A percentile compares a stretch with the other conserved stretches of the same genome.
Conservation (phyloP, 2,888 invertebrate genomes). For the Drepana falcataria region DNA sequence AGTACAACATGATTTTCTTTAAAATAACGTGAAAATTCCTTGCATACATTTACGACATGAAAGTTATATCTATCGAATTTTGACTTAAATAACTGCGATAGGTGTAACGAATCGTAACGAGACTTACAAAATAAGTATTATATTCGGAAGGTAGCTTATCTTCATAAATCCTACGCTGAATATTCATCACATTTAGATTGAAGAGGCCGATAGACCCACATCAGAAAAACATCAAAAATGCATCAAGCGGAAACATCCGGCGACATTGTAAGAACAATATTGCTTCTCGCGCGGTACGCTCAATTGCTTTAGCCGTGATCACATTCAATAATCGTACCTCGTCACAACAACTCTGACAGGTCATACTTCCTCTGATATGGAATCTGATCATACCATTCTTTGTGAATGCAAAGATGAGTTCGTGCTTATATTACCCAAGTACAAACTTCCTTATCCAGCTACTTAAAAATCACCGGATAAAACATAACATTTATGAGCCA, state of each 20-base stretch:
- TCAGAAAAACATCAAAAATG: conserved; percentile 80
- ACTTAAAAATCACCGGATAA: too few relatives aligned
- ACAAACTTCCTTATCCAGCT: too few relatives aligned
- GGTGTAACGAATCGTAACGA: too few relatives aligned
- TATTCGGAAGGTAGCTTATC: conserved; percentile 38
- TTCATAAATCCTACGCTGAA: conserved; percentile 62
- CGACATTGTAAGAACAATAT: conserved; percentile 69
- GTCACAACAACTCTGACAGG: background rate
- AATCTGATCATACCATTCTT: too few relatives aligned
- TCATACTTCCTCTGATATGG: too few relatives aligned
- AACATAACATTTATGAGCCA: background rate
- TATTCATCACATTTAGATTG: conserved; percentile 79
- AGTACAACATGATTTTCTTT: too few relatives aligned
- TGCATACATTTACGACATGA: too few relatives aligned
- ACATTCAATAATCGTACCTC: background rate
- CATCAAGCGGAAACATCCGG: conserved; percentile 77
- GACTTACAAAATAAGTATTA: too few relatives aligned
- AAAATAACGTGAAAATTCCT: too few relatives aligned
- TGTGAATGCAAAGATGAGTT: too few relatives aligned
- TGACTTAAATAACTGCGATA: background rate
- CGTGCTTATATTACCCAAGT: too few relatives aligned
- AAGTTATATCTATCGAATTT: background rate
- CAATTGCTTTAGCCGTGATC: conserved; percentile 30
- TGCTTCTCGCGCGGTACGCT: conserved; percentile 49
- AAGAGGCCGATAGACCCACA: conserved; percentile 75